Evolutionary conservation across 2,888 invertebrate species (phyloP).

Genomic region (Nemurella pictetii): DNA sequence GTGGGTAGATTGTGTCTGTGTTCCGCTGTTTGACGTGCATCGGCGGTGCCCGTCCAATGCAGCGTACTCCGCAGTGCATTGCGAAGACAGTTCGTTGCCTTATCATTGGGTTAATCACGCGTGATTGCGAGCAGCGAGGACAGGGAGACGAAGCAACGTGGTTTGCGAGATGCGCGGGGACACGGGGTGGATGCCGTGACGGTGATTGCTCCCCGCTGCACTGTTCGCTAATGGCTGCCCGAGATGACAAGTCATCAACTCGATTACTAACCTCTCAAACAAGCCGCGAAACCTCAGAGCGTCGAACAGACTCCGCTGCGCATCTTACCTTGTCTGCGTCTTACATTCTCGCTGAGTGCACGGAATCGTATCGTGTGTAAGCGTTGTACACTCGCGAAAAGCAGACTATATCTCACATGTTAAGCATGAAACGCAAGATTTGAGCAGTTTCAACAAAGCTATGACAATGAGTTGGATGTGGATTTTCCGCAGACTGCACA

Average conservation of each 20-base stretch:
- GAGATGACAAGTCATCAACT: conserved; percentile 53
- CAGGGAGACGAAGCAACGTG: conserved; percentile 26
- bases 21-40: neutral
- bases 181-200: conserved; percentile 47
- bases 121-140: neutral
- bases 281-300: conserved; percentile 50
- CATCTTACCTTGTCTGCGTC: neutral
- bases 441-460: too few species aligned
- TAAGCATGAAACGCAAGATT: too few species aligned
- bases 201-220: conserved; percentile 54
- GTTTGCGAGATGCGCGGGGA: conserved; percentile 47
- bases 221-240: conserved; percentile 53
- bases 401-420: too few species aligned
- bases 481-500: too few species aligned
- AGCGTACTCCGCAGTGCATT: neutral
- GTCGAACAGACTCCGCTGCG: conserved; percentile 44
- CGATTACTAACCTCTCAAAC: conserved; percentile 54
- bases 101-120: neutral
- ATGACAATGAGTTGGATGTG: too few species aligned
- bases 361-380: neutral
- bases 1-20: neutral
- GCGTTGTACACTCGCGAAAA: neutral
- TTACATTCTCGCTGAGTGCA: neutral
- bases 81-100: neutral
- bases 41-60: neutral